Conservation (phyloP, 2,888 invertebrate species). For the Acanthosepion lycidas region DNA sequence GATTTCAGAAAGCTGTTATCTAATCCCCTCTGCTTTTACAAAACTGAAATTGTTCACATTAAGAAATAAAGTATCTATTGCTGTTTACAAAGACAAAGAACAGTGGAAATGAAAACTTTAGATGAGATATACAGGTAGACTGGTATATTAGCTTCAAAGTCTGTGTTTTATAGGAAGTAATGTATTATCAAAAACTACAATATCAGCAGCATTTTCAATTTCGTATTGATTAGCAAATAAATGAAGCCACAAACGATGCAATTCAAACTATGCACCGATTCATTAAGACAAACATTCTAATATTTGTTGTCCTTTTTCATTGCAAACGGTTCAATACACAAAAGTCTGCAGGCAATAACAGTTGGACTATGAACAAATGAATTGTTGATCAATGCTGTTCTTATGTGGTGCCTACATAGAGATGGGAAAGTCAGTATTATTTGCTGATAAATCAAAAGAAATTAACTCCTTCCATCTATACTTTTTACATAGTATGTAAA, state of each 20-base stretch:
- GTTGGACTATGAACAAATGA: neutral
- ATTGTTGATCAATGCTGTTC: neutral
- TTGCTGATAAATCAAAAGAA: neutral
- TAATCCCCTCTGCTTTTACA: neutral
- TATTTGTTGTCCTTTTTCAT: conserved; percentile 23
- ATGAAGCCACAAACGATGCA: neutral
- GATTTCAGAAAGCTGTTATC: too few species aligned
- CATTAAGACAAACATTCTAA: conserved; percentile 1
- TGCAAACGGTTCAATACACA: conserved; percentile 20
- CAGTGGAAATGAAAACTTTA: neutral
- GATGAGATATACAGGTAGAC: neutral
- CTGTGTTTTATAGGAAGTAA: neutral
- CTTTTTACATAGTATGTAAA: neutral
- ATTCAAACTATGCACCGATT: neutral
- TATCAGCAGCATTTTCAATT: neutral
- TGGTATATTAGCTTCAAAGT: neutral
- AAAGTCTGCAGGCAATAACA: conserved; percentile 33
- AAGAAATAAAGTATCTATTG: too few species aligned
- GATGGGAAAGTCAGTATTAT: neutral
- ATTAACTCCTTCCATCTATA: neutral
- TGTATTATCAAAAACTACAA: neutral
- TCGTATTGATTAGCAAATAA: neutral
- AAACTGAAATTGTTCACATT: too few species aligned
- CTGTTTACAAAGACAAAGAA: neutral
- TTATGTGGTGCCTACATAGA: neutral